A percentile compares a stretch with the other conserved stretches of the same genome.
Conservation (phyloP, 2,113 vertebrate species). For the Felis chaus region DNA sequence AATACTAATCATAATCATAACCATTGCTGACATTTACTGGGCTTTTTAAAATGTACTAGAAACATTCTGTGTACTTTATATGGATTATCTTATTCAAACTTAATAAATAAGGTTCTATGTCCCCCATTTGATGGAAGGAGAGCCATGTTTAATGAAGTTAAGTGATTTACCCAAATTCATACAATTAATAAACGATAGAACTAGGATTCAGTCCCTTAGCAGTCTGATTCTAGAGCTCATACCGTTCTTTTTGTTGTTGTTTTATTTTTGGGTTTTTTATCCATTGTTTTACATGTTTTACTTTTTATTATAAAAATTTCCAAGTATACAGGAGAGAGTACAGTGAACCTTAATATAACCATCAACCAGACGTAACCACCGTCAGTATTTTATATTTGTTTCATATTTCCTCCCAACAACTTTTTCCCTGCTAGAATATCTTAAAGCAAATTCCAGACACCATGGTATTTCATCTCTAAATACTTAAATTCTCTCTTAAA, state of each 20-base stretch:
- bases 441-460: neutral
- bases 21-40: neutral
- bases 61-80: neutral
- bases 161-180: neutral
- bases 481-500: neutral
- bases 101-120: neutral
- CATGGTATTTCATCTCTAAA: conserved; percentile 12
- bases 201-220: neutral
- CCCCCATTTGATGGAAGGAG: neutral
- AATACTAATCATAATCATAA: neutral
- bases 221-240: neutral
- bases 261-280: neutral
- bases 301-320: conserved; percentile 31
- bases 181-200: neutral
- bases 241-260: neutral
- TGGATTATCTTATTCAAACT: neutral
- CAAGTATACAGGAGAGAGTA: neutral
- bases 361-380: neutral
- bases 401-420: neutral
- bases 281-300: conserved; percentile 29
- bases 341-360: neutral
- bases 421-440: conserved; percentile 9
- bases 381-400: conserved; percentile 22
- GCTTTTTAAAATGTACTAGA: neutral
- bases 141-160: neutral